Base-by-base conservation (phyloP, 1,140 invertebrate species). In the Drosophila ironensis region DNA sequence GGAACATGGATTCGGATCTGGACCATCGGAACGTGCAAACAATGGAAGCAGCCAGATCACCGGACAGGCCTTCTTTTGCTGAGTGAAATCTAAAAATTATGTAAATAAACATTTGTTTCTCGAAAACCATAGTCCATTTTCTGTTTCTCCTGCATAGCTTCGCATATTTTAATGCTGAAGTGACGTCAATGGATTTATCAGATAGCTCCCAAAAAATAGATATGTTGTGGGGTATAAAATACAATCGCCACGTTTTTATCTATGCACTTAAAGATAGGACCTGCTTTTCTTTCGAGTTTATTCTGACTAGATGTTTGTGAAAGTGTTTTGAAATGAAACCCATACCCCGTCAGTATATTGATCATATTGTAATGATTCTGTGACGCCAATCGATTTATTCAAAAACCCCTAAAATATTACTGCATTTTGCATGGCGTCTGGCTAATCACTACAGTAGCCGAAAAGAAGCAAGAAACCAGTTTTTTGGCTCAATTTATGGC, bases 401-500 rank as follows among this genome's bases (percentile, higher is more conserved):
- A 20, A 7, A 3, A 0, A 5, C 14, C 4, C 24, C 46, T 16
- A 51, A 51, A 59, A 59, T 9, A 3, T n/a, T 5, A 22, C 54
- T 17, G 38, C 2, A 4, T 12, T 20, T 17, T 37, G 7, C 1
- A 38, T 8, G 8, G 9, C 30, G 38, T 40, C 24, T 56, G 50
- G 11, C 3, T 48, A 12, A 51, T 53, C 30, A 54, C 22, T 33
- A 30, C 60, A 45, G 74, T 80, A 80, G 69, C 75, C 7, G 33
- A 27, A 35, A 12, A 11, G 4, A n/a, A 28, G 9, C 14, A 1
- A 37, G 8, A 7, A 80, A 57, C 74, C 12, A 7, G 70, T 80
- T 80, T 44, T 4, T 11, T n/a, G n/a, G 5, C 4, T 1, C 56
- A 57, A 57, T 71, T 71, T 66, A 67, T 46, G 22, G 40, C 35